Evolutionary conservation across 2,888 invertebrate species (phyloP).

Genomic region (Sarcophaga rosellei): DNA sequence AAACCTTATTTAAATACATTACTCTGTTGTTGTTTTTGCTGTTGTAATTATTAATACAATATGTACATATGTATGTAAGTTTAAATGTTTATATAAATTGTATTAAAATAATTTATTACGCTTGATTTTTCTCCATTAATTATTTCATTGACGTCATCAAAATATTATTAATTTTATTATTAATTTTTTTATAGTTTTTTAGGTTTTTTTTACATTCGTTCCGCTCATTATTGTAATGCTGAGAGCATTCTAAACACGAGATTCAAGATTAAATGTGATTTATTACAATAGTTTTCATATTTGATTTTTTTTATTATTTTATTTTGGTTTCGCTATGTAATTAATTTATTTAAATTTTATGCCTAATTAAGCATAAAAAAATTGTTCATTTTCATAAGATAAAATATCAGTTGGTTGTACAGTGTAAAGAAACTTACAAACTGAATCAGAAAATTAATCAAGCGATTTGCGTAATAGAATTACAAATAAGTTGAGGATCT

Average conservation of each 20-base stretch:
- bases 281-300: neutral
- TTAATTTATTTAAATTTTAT: slow-evolving; percentile 29
- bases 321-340: slow-evolving; percentile 3
- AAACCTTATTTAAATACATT: slow-evolving; percentile 23
- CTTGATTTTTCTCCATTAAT: slow-evolving; percentile 43
- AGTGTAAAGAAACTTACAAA: no score
- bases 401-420: no score
- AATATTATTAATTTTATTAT: slow-evolving; percentile 5
- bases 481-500: no score
- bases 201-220: slow-evolving; percentile 6
- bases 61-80: no score
- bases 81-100: neutral
- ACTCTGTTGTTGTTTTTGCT: slow-evolving; percentile 14
- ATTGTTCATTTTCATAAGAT: neutral
- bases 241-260: slow-evolving; percentile 57
- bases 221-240: neutral
- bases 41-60: neutral
- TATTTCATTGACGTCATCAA: slow-evolving; percentile 64
- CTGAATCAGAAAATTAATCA: no score
- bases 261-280: slow-evolving; percentile 31
- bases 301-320: slow-evolving; percentile 40
- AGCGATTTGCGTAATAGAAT: no score
- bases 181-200: slow-evolving; percentile 39
- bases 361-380: neutral
- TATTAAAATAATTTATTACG: slow-evolving; percentile 27